These are phyloP conservation scores for Bombus ignitus DNA, from an alignment of 1,140 invertebrate genomes.

Conservation along the genomic window DNA sequence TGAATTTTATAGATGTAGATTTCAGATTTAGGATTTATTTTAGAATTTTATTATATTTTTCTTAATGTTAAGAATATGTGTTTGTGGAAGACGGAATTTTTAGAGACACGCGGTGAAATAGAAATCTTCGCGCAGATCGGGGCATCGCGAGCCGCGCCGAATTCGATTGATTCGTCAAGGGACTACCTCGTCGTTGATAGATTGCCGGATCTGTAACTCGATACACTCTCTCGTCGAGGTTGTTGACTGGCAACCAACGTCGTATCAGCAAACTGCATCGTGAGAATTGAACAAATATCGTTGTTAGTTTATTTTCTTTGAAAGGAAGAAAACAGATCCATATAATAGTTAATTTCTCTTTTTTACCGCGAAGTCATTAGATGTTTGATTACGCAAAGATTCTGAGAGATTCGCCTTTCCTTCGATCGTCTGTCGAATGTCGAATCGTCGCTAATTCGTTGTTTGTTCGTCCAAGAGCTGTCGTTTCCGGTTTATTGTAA, in stretches of 20 bases:
- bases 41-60: not conserved
- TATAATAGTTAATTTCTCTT: not conserved
- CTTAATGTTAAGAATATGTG: too few species aligned
- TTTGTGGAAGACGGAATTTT: not conserved
- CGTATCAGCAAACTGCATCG: not conserved
- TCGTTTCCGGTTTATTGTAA: constrained; percentile 41
- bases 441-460: constrained; percentile 14
- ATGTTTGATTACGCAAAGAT: not conserved
- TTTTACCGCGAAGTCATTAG: not conserved
- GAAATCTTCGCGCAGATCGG: not conserved
- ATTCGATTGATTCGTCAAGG: constrained; percentile 19
- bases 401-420: not conserved
- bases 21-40: not conserved
- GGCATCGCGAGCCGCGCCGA: not conserved
- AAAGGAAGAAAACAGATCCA: not conserved
- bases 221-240: not conserved
- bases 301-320: too few species aligned
- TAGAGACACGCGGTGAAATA: not conserved
- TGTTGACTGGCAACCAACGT: not conserved
- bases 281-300: not conserved
- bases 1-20: not conserved
- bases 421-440: constrained; percentile 5
- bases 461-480: not conserved
- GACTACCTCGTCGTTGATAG: not conserved
- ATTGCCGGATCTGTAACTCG: not conserved